These are phyloP conservation scores for Drosophila ustulata DNA, from an alignment of 2,888 invertebrate genomes.

Conservation along the genomic window DNA sequence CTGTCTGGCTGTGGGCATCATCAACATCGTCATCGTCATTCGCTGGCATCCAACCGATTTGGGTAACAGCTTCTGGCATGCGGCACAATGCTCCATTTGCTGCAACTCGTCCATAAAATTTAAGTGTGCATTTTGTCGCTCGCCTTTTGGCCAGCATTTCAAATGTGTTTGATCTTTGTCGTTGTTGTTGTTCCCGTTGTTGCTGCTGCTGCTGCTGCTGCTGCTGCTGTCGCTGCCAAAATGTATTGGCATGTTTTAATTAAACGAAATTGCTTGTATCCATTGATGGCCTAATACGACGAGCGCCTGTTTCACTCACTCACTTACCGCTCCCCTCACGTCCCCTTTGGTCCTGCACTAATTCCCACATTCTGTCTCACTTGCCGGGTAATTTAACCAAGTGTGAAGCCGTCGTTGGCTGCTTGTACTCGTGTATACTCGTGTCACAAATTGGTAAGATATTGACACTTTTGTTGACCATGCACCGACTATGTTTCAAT, in stretches of 20 bases:
- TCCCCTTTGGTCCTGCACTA: slow-evolving; percentile 6
- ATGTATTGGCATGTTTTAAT: slow-evolving; percentile 78
- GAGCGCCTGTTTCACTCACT: slow-evolving; percentile 22
- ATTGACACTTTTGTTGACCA: slow-evolving; percentile 5
- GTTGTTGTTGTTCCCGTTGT: slow-evolving; percentile 1
- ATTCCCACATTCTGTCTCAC: slow-evolving; percentile 34
- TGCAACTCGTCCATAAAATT: slow-evolving; percentile 62
- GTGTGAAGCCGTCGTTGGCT: slow-evolving; percentile 27
- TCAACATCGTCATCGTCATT: slow-evolving; percentile 14
- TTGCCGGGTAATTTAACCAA: slow-evolving; percentile 37
- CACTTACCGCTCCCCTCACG: not conserved
- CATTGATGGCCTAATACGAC: slow-evolving; percentile 69
- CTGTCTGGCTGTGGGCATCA: slow-evolving; percentile 1
- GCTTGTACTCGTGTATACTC: not conserved
- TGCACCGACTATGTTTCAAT: not conserved
- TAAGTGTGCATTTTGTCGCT: slow-evolving; percentile 62
- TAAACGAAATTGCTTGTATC: slow-evolving; percentile 79
- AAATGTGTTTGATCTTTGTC: slow-evolving; percentile 62
- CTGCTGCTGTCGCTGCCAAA: slow-evolving; percentile 47
- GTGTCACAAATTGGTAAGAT: not conserved
- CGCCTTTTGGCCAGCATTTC: slow-evolving; percentile 46
- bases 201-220: slow-evolving; percentile 25
- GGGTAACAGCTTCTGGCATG: slow-evolving; percentile 57
- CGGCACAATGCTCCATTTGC: slow-evolving; percentile 61
- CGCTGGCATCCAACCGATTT: slow-evolving; percentile 48